A percentile compares a stretch with the other conserved stretches of the same genome.
Conservation (phyloP, 2,888 invertebrate genomes). For the Eupithecia pulchellata region DNA sequence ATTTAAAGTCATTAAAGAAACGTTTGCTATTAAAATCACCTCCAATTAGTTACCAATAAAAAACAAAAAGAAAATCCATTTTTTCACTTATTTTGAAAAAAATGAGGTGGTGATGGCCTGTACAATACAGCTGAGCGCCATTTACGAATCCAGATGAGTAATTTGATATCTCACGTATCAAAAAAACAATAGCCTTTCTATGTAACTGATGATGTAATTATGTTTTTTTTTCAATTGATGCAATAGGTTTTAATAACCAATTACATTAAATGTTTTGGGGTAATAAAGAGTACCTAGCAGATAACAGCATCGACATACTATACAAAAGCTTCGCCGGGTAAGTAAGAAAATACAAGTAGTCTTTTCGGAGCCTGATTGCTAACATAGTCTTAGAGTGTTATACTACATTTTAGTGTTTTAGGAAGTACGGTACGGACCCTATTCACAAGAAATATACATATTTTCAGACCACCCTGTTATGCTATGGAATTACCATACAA, state of each 20-base stretch:
- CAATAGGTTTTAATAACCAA: too few species aligned
- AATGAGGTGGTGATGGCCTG: neutral
- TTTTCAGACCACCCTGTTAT: slow-evolving; percentile 15
- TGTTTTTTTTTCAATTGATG: too few species aligned
- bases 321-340: neutral
- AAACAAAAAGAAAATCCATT: too few species aligned
- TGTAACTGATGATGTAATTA: too few species aligned
- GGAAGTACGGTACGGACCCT: neutral
- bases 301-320: neutral
- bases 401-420: too few species aligned
- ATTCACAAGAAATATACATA: neutral
- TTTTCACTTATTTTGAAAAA: neutral
- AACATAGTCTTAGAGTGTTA: neutral
- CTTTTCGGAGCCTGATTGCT: neutral
- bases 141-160: neutral
- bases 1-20: neutral
- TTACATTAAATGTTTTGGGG: too few species aligned
- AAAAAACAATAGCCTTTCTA: neutral
- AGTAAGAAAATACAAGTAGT: too few species aligned
- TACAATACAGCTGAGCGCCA: neutral
- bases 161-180: neutral
- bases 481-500: slow-evolving; percentile 52
- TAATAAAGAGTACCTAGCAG: too few species aligned
- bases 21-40: neutral
- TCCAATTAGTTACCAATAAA: too few species aligned